A percentile compares a stretch with the other conserved stretches of the same genome.
Evolutionary conservation across 2,888 invertebrate genomes (phyloP).

Genomic region (Zygaena filipendulae): DNA sequence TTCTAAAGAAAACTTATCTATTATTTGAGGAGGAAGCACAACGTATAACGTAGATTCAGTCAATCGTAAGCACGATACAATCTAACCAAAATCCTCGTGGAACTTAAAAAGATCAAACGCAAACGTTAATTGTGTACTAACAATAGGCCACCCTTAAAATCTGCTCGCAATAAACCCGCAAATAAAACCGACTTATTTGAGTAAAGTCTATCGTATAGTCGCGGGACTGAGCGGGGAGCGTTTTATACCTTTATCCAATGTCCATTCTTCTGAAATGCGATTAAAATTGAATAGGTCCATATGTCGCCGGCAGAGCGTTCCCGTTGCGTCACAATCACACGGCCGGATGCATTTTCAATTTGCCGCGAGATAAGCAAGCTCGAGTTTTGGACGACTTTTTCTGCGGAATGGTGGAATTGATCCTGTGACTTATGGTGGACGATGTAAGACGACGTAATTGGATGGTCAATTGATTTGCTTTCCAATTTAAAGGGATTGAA

Average conservation of each 20-base stretch:
- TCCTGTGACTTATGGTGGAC: slow-evolving; percentile 59
- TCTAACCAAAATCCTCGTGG: slow-evolving; percentile 34
- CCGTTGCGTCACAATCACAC: slow-evolving; percentile 66
- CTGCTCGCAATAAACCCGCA: slow-evolving; percentile 48
- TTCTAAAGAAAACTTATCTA: no score
- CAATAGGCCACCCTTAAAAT: slow-evolving; percentile 50
- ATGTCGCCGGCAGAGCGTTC: slow-evolving; percentile 48
- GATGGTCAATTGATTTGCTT: slow-evolving; percentile 54
- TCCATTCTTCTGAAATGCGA: slow-evolving; percentile 67
- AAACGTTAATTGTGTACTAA: slow-evolving; percentile 52
- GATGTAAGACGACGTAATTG: slow-evolving; percentile 45
- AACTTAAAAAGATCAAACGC: slow-evolving; percentile 58
- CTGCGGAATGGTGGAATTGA: slow-evolving; percentile 61
- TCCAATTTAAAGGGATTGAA: slow-evolving; percentile 32
- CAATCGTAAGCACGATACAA: slow-evolving; percentile 34
- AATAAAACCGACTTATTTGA: slow-evolving; percentile 61
- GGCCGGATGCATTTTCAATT: slow-evolving; percentile 66
- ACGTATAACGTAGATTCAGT: no score
- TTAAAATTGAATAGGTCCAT: slow-evolving; percentile 68
- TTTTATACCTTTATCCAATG: slow-evolving; percentile 59
- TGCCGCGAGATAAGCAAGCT: slow-evolving; percentile 66
- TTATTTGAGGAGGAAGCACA: no score
- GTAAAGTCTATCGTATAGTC: slow-evolving; percentile 45
- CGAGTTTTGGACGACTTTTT: slow-evolving; percentile 62
- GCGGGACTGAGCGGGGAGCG: slow-evolving; percentile 38